Evolutionary conservation across 2,113 vertebrate species (phyloP).

Genomic region (Camelus dromedarius): DNA sequence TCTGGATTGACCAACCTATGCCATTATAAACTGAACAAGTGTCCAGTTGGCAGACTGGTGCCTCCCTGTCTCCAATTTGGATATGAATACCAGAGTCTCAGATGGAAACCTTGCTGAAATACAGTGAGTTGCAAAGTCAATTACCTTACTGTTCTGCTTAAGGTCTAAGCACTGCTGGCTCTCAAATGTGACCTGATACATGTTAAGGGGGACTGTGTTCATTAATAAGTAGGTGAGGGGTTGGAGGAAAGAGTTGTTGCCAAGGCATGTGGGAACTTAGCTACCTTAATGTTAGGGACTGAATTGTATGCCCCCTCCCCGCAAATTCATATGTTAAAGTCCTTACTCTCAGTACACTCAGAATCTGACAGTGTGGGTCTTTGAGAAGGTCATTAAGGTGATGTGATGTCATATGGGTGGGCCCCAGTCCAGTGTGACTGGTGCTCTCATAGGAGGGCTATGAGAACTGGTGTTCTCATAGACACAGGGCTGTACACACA

Average conservation of each 20-base stretch:
- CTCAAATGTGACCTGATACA: background rate
- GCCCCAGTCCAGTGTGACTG: background rate
- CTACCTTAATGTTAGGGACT: background rate
- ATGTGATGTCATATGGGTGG: background rate
- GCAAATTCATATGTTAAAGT: background rate
- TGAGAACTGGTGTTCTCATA: no score
- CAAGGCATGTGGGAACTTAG: background rate
- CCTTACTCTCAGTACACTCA: background rate
- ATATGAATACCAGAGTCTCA: background rate
- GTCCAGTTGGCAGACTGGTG: background rate
- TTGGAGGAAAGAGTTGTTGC: background rate
- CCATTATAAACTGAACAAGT: background rate
- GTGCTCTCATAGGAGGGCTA: background rate
- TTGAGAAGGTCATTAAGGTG: background rate
- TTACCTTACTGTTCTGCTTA: background rate
- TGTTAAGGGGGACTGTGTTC: background rate
- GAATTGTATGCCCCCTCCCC: background rate
- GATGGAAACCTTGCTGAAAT: background rate
- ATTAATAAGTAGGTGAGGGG: background rate
- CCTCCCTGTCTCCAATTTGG: background rate
- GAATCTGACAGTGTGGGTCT: background rate
- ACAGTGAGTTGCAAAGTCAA: background rate
- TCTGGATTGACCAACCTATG: background rate
- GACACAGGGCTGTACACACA: background rate
- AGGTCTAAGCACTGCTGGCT: background rate